These are phyloP conservation scores for Lasius platythorax DNA, from an alignment of 2,888 invertebrate genomes.

Conservation along the genomic window DNA sequence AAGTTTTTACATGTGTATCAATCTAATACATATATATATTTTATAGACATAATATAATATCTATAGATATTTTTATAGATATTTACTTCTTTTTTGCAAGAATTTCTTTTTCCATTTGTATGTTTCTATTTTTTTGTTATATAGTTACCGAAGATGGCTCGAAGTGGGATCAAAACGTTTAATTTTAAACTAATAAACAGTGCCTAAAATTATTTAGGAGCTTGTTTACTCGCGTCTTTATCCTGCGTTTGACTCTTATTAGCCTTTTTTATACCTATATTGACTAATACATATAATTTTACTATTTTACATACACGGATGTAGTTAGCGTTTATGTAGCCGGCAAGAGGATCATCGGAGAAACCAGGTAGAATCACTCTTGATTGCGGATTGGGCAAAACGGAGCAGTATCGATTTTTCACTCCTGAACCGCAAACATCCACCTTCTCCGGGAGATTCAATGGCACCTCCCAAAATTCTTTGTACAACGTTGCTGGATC, in stretches of 20 bases:
- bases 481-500: constrained; percentile 89
- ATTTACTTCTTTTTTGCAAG: too few species aligned
- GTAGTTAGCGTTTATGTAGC: constrained; percentile 97
- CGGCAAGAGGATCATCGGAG: constrained; percentile 88
- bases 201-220: too few species aligned
- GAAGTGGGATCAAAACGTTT: too few species aligned
- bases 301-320: constrained; percentile 90
- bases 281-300: neutral
- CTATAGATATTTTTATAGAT: too few species aligned
- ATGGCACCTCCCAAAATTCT: constrained; percentile 98
- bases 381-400: constrained; percentile 95
- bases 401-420: constrained; percentile 96
- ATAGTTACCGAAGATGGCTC: too few species aligned
- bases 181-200: too few species aligned
- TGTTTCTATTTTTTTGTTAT: too few species aligned
- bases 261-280: too few species aligned
- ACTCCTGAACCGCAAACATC: constrained; percentile 95
- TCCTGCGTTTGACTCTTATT: too few species aligned
- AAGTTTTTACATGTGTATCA: neutral
- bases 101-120: too few species aligned
- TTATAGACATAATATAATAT: too few species aligned
- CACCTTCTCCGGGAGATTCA: constrained; percentile 96
- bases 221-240: too few species aligned
- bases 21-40: neutral
- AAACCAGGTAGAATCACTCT: constrained; percentile 90